phyloP scores from a whole-genome alignment of 1,140 invertebrate species.

The Contarinia nasturtii region DNA sequence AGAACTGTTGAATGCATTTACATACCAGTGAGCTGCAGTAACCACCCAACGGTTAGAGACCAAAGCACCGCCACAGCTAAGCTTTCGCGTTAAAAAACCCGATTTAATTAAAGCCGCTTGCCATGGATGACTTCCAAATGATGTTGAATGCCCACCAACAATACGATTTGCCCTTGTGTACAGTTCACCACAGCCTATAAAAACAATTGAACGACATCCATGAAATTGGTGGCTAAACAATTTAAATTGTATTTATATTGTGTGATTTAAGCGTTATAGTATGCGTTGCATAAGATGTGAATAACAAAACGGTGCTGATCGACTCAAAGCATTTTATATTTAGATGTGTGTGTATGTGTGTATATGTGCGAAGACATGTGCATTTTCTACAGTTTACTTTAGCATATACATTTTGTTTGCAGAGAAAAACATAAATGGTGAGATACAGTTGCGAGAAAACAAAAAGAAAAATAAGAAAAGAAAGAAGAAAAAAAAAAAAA shows the following conservation, averaged over 20 bases:
- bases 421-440: too few relatives aligned
- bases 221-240: too few relatives aligned
- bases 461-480: too few relatives aligned
- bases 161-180: slow-evolving; percentile 74
- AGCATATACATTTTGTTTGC: too few relatives aligned
- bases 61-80: slow-evolving; percentile 80
- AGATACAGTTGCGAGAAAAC: too few relatives aligned
- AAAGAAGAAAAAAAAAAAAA: too few relatives aligned
- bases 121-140: slow-evolving; percentile 87
- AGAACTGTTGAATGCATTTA: slow-evolving; percentile 39
- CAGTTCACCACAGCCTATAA: slow-evolving; percentile 68
- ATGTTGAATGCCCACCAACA: slow-evolving; percentile 76
- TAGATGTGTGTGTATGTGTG: background rate
- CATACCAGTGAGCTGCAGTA: slow-evolving; percentile 77
- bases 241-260: background rate
- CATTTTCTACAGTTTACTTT: too few relatives aligned
- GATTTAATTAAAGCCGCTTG: slow-evolving; percentile 86
- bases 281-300: too few relatives aligned
- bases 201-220: too few relatives aligned
- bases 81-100: slow-evolving; percentile 71
- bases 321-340: background rate
- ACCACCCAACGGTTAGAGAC: slow-evolving; percentile 78
- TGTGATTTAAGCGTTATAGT: background rate
- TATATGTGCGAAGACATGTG: background rate
- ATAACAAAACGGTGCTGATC: background rate